Conservation (phyloP, 2,113 vertebrate genomes). For the Erinaceus europaeus region DNA sequence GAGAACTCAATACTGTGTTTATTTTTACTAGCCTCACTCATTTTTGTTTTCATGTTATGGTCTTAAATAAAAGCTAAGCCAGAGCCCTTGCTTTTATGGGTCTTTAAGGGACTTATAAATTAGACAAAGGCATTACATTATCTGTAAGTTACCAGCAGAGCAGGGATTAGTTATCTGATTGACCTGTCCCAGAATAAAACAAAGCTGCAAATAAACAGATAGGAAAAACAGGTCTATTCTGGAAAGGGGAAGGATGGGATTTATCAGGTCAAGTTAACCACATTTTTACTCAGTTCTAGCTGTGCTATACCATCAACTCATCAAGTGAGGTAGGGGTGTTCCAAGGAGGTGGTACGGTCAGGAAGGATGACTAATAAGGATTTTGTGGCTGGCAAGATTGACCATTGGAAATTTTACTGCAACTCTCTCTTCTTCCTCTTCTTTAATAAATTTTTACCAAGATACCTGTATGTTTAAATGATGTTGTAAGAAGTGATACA, state of each 20-base stretch:
- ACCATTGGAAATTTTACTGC: neutral
- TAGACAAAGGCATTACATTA: conserved; percentile 27
- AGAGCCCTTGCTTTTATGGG: neutral
- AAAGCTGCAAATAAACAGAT: conserved; percentile 21
- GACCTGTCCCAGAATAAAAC: neutral
- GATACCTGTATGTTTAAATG: neutral
- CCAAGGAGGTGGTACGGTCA: neutral
- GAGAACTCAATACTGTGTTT: neutral
- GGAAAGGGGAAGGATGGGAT: neutral
- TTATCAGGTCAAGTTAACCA: neutral
- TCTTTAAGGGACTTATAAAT: conserved; percentile 27
- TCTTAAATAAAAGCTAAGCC: neutral
- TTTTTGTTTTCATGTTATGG: neutral
- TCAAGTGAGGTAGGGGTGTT: neutral
- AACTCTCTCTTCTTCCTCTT: neutral
- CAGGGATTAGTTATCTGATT: conserved; percentile 47
- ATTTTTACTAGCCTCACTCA: neutral
- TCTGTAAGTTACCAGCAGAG: conserved; percentile 33
- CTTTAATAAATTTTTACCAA: no score
- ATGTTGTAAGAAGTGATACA: neutral
- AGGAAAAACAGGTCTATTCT: no score
- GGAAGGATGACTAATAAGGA: neutral
- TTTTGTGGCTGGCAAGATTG: neutral
- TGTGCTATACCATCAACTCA: neutral
- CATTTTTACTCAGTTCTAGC: neutral